Evolutionary conservation across 1,140 invertebrate genomes (phyloP).

Genomic region (Psilanteris sp.): DNA sequence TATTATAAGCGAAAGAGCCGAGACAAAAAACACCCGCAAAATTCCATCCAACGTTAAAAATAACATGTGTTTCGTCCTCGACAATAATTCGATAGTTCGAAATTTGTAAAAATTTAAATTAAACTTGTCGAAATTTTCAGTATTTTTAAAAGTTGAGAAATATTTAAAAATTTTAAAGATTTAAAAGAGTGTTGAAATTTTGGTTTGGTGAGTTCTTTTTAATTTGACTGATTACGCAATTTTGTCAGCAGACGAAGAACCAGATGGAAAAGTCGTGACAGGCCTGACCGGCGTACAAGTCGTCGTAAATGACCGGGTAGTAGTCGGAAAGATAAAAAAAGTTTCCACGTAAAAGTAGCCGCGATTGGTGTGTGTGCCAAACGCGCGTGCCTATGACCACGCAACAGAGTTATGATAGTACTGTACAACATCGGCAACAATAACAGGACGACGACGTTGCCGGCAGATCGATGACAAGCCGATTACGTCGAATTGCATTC

Average conservation of each 20-base stretch:
- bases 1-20: too few species aligned
- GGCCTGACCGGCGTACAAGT: conserved; percentile 19
- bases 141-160: too few species aligned
- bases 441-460: conserved; percentile 12
- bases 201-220: too few species aligned
- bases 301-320: conserved; percentile 9
- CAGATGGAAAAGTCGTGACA: conserved; percentile 10
- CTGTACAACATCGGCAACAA: conserved; percentile 6
- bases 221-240: too few species aligned
- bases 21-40: too few species aligned
- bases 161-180: too few species aligned
- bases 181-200: too few species aligned
- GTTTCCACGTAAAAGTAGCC: conserved; percentile 32
- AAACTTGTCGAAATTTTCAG: too few species aligned
- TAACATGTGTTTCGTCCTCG: too few species aligned
- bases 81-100: too few species aligned
- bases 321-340: conserved; percentile 10
- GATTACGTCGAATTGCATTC: conserved; percentile 7
- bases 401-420: conserved; percentile 29
- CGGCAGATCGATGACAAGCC: conserved; percentile 40
- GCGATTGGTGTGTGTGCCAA: conserved; percentile 15
- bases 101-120: too few species aligned
- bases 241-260: conserved; percentile 5
- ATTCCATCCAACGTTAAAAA: too few species aligned
- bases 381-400: conserved; percentile 1